A percentile compares a stretch with the other conserved stretches of the same genome.
These are phyloP conservation scores for Cydia strobilella DNA, from an alignment of 1,140 invertebrate genomes.

Conservation along the genomic window DNA sequence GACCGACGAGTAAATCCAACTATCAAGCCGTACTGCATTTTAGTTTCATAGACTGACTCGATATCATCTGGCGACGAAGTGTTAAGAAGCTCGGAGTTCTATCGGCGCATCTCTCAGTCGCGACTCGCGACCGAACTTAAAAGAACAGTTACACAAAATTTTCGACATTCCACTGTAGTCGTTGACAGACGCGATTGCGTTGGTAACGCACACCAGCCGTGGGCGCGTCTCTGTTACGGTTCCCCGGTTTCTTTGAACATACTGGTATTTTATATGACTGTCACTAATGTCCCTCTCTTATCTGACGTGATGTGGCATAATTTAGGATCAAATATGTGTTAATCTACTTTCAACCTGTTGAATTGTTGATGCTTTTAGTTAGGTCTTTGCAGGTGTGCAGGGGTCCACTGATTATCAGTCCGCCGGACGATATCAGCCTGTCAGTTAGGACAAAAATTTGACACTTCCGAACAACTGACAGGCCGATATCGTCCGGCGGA, in stretches of 20 bases:
- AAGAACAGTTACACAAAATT: slow-evolving; percentile 62
- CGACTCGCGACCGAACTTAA: slow-evolving; percentile 7
- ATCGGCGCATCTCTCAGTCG: neutral
- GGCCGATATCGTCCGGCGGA: no score
- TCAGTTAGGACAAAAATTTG: no score
- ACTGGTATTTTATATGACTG: neutral
- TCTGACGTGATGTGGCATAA: no score
- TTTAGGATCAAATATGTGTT: no score
- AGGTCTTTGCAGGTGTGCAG: no score
- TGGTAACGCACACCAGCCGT: neutral
- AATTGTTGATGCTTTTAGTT: no score
- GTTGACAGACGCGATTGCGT: slow-evolving; percentile 36
- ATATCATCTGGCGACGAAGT: slow-evolving; percentile 7
- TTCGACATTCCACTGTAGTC: slow-evolving; percentile 62
- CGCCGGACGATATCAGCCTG: no score
- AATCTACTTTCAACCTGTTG: no score
- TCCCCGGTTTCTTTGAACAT: neutral
- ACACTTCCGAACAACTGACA: no score
- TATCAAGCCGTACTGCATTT: neutral
- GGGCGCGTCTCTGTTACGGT: slow-evolving; percentile 1
- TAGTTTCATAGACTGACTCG: slow-evolving; percentile 9
- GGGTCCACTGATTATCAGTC: no score
- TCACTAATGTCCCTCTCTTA: no score
- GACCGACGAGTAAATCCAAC: slow-evolving; percentile 4
- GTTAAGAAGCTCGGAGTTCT: neutral